phyloP scores from a whole-genome alignment of 1,140 invertebrate species.

The Holcopasites calliopsidis region DNA sequence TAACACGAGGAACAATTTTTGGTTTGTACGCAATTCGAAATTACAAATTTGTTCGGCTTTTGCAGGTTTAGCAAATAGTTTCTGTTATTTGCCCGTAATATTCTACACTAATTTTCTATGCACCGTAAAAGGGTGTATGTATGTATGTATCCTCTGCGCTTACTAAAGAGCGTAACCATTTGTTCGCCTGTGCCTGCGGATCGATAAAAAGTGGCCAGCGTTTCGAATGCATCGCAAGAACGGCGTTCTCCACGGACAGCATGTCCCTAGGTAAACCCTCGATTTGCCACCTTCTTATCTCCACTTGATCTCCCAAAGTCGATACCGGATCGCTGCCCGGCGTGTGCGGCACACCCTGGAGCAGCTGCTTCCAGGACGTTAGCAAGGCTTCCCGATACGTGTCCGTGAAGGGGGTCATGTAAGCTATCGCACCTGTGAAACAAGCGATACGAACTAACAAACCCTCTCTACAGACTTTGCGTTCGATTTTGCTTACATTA shows the following conservation, averaged over 20 bases:
- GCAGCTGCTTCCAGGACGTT: constrained; percentile 63
- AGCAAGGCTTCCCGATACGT: constrained; percentile 77
- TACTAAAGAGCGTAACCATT: constrained; percentile 87
- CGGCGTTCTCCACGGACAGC: constrained; percentile 86
- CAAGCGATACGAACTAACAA: too few species aligned
- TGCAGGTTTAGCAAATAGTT: too few species aligned
- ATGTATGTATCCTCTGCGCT: neutral
- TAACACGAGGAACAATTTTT: too few species aligned
- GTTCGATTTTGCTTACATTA: too few species aligned
- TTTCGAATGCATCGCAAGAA: constrained; percentile 82
- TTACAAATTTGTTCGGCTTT: too few species aligned
- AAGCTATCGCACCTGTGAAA: constrained; percentile 84
- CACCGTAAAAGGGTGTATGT: too few species aligned
- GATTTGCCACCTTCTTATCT: constrained; percentile 84
- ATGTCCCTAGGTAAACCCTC: constrained; percentile 84
- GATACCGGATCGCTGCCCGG: constrained; percentile 81
- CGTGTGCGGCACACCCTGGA: constrained; percentile 80
- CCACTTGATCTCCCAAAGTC: constrained; percentile 83
- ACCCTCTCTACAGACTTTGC: too few species aligned
- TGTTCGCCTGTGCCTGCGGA: constrained; percentile 86
- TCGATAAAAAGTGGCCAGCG: constrained; percentile 87
- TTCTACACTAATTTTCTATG: too few species aligned
- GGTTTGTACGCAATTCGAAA: too few species aligned
- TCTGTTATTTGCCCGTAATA: too few species aligned
- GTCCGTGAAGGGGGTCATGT: constrained; percentile 85